These are phyloP conservation scores for Helicolenus hilgendorfi DNA, from an alignment of 2,797 vertebrate genomes.

Conservation along the genomic window DNA sequence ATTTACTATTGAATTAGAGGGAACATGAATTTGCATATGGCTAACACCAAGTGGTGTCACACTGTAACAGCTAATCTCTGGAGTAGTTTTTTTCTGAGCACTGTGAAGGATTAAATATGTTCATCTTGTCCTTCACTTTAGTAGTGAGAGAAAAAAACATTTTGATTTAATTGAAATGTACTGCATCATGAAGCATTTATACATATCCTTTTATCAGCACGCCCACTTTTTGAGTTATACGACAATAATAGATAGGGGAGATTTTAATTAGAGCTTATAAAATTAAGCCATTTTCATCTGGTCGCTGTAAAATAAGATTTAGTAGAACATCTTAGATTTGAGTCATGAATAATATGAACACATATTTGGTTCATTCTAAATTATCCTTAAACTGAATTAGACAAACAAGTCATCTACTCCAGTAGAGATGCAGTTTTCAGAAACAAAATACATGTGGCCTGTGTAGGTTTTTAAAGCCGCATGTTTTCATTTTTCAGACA, in stretches of 20 bases:
- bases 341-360: neutral
- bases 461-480: too few relatives aligned
- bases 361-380: neutral
- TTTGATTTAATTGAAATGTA: neutral
- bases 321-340: neutral
- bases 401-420: too few relatives aligned
- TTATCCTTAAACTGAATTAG: neutral
- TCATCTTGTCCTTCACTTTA: neutral
- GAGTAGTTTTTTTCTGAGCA: constrained; percentile 29
- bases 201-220: neutral
- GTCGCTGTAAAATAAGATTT: neutral
- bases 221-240: neutral
- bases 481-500: too few relatives aligned
- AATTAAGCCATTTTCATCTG: neutral
- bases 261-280: neutral
- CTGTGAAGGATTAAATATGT: constrained; percentile 5
- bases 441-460: too few relatives aligned
- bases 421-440: too few relatives aligned
- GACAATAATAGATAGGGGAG: too few relatives aligned
- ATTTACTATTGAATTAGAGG: constrained; percentile 54
- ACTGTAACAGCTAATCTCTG: constrained; percentile 16
- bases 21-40: constrained; percentile 64
- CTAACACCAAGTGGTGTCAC: constrained; percentile 38
- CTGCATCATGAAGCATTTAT: neutral
- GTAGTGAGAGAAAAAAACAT: neutral